Percentiles rank a stretch among this genome's conserved stretches.
Evolutionary conservation across 1,140 invertebrate species (phyloP).

Genomic region (Lutraria rhynchaena): DNA sequence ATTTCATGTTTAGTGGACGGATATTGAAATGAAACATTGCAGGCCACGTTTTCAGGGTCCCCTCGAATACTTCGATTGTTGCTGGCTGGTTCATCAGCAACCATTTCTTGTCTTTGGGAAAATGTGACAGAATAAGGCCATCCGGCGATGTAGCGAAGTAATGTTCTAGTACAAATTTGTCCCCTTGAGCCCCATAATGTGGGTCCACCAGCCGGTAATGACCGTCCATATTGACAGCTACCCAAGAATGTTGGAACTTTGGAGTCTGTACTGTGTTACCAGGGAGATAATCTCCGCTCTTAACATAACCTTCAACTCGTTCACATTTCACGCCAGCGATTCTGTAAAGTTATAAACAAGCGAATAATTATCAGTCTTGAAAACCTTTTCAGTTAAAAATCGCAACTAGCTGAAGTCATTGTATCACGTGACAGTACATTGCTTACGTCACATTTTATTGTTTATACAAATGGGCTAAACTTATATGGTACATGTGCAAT

Average conservation of each 20-base stretch:
- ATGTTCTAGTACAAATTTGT: constrained; percentile 74
- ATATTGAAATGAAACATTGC: constrained; percentile 78
- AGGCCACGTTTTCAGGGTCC: constrained; percentile 75
- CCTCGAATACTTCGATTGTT: constrained; percentile 70
- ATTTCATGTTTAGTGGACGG: constrained; percentile 74
- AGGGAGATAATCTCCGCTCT: constrained; percentile 71
- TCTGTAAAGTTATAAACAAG: constrained; percentile 44
- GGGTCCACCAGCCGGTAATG: constrained; percentile 73
- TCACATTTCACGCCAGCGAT: constrained; percentile 74
- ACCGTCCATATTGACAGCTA: constrained; percentile 70
- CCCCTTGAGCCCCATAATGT: constrained; percentile 66
- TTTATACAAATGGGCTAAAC: no score
- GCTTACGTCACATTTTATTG: not conserved
- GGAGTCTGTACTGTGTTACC: constrained; percentile 69
- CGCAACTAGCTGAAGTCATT: no score
- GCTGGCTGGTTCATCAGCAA: constrained; percentile 72
- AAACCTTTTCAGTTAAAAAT: no score
- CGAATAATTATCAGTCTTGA: no score
- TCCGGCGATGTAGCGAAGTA: constrained; percentile 75
- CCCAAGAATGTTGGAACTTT: constrained; percentile 72
- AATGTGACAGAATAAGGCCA: constrained; percentile 73
- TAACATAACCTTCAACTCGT: constrained; percentile 73
- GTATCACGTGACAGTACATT: no score
- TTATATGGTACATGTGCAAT: no score
- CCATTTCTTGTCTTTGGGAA: constrained; percentile 75